Evolutionary conservation across 64 coral and sea anemone species (phyloP).

Genomic region (Actinia equina): DNA sequence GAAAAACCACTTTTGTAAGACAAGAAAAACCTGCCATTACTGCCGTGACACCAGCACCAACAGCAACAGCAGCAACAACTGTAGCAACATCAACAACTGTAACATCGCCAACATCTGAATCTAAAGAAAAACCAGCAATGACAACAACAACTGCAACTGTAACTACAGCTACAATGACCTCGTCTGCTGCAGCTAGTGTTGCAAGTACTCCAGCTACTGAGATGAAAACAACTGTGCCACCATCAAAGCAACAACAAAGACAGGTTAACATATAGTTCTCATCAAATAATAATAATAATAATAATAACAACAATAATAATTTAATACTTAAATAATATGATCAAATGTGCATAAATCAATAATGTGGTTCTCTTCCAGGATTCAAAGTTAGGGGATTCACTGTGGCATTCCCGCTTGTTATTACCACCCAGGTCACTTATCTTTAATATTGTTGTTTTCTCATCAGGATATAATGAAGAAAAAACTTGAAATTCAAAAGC

Average conservation of each 20-base stretch:
- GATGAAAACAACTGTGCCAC: neutral
- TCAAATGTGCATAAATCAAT: too few species aligned
- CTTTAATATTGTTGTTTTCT: neutral
- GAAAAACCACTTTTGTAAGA: constrained; percentile 84
- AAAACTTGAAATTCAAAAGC: constrained; percentile 96
- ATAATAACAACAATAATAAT: too few species aligned
- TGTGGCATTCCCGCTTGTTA: too few species aligned
- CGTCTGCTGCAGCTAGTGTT: neutral
- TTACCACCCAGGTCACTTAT: neutral
- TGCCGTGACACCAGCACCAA: neutral
- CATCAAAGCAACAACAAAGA: neutral
- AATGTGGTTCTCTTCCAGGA: too few species aligned
- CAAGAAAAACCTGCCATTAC: constrained; percentile 1
- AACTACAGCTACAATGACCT: constrained; percentile 14
- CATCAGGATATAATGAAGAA: constrained; percentile 88
- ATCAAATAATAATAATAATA: too few species aligned
- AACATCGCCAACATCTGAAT: constrained; percentile 13
- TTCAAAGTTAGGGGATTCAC: too few species aligned
- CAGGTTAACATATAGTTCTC: neutral
- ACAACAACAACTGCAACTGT: neutral
- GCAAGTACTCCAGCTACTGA: neutral
- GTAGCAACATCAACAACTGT: constrained; percentile 24
- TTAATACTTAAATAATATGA: too few species aligned
- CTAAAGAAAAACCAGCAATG: neutral
- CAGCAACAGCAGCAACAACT: constrained; percentile 5